These are phyloP conservation scores for Keiferia lycopersicella DNA, from an alignment of 2,888 invertebrate species.

Conservation along the genomic window DNA sequence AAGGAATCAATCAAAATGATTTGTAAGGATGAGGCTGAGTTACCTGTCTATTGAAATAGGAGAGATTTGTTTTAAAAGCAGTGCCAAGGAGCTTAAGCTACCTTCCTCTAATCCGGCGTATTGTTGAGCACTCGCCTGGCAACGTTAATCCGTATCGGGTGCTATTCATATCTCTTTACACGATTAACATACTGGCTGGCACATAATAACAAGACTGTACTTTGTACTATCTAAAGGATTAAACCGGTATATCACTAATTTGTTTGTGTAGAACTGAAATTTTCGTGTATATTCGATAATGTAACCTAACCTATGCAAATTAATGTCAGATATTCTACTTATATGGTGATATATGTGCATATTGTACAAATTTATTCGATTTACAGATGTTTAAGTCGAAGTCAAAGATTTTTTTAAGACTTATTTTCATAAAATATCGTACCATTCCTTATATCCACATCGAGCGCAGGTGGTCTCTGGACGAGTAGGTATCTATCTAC, in stretches of 20 bases:
- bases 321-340: too few species aligned
- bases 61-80: conserved; percentile 7
- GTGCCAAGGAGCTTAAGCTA: conserved; percentile 6
- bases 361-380: too few species aligned
- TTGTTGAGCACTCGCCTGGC: conserved; percentile 8
- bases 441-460: too few species aligned
- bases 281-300: too few species aligned
- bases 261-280: neutral
- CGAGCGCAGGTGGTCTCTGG: too few species aligned
- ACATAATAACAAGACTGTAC: neutral
- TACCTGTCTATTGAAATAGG: neutral
- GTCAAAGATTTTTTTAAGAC: too few species aligned
- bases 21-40: neutral
- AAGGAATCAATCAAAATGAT: neutral
- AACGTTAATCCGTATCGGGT: conserved; percentile 20
- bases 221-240: conserved; percentile 9
- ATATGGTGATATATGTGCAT: too few species aligned
- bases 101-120: conserved; percentile 14
- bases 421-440: too few species aligned
- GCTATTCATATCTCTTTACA: conserved; percentile 19
- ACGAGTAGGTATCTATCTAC: too few species aligned
- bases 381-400: too few species aligned
- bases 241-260: conserved; percentile 4
- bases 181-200: conserved; percentile 18
- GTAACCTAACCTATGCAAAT: too few species aligned